Conservation (phyloP, 2,113 vertebrate genomes). For the Varanus komodoensis region DNA sequence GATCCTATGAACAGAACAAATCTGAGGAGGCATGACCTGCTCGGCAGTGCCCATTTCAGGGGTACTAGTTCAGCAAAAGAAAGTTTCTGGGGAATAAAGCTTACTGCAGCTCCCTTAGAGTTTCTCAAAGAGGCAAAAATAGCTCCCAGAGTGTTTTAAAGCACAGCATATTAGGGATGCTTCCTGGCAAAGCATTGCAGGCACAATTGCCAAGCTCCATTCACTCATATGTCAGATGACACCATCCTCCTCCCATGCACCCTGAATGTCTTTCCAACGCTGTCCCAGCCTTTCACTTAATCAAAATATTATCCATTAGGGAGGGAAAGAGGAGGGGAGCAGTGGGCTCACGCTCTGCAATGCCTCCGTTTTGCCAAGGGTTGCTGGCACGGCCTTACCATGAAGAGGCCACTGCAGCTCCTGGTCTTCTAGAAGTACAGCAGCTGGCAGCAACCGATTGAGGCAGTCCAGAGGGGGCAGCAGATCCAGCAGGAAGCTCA, state of each 20-base stretch:
- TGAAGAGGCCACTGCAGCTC: slow-evolving; percentile 98
- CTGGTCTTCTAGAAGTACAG: slow-evolving; percentile 93
- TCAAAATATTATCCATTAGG: too few species aligned
- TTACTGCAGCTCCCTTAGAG: not conserved
- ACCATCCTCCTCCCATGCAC: too few species aligned
- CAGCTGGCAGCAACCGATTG: slow-evolving; percentile 93
- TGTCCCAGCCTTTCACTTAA: too few species aligned
- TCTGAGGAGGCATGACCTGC: not conserved
- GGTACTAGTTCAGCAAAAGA: not conserved
- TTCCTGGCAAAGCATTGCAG: too few species aligned
- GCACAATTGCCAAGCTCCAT: too few species aligned
- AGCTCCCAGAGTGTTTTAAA: not conserved
- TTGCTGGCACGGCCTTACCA: slow-evolving; percentile 75
- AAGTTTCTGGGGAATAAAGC: not conserved
- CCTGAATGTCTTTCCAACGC: not conserved
- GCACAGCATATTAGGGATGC: not conserved
- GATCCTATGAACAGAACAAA: not conserved
- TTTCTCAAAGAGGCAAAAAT: not conserved
- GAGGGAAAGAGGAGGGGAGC: too few species aligned
- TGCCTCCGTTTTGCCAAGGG: not conserved
- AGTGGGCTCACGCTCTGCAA: not conserved
- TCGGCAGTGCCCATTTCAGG: not conserved
- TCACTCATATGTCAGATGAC: too few species aligned
- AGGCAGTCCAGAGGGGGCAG: slow-evolving; percentile 93
- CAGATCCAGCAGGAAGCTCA: slow-evolving; percentile 91